phyloP scores from a whole-genome alignment of 2,797 vertebrate genomes.

The Eulemur mongoz region DNA sequence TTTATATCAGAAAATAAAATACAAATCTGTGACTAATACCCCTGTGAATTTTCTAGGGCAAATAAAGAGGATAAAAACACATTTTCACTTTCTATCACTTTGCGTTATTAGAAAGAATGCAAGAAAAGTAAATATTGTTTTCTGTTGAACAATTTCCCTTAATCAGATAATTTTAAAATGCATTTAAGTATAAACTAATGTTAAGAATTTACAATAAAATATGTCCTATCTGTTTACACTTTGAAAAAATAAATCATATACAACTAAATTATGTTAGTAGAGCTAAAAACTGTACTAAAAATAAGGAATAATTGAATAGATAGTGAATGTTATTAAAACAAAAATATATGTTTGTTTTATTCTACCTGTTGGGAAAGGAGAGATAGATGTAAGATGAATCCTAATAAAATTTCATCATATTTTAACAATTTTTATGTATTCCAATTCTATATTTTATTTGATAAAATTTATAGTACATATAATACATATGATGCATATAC shows the following conservation, averaged over 20 bases:
- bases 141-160: neutral
- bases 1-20: slow-evolving; percentile 7
- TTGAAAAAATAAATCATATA: neutral
- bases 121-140: neutral
- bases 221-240: neutral
- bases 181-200: neutral
- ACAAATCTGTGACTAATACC: neutral
- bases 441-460: neutral
- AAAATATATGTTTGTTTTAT: neutral
- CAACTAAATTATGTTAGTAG: neutral
- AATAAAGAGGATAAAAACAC: neutral
- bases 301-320: neutral
- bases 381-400: neutral
- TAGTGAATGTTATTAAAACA: neutral
- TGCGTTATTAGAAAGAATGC: neutral
- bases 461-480: neutral
- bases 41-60: neutral
- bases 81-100: neutral
- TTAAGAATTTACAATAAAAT: neutral
- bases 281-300: neutral
- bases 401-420: neutral
- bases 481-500: neutral
- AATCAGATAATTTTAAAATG: neutral
- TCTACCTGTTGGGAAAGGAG: neutral
- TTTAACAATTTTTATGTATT: neutral